Evolutionary conservation across 1,140 invertebrate genomes (phyloP).

Genomic region (Drosophila mayri): DNA sequence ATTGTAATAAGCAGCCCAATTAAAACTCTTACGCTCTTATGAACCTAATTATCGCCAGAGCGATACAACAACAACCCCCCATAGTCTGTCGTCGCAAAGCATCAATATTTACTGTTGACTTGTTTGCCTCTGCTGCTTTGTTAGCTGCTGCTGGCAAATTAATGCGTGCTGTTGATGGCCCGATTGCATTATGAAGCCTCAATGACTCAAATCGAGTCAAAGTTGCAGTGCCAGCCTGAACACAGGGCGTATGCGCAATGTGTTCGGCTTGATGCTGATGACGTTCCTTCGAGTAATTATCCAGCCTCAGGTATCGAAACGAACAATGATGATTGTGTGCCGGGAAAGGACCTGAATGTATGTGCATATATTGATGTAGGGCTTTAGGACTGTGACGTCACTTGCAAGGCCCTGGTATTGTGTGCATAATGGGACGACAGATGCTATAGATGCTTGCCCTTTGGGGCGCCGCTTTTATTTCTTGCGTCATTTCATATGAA

Average conservation of each 20-base stretch:
- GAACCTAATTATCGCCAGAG: constrained; percentile 61
- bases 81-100: constrained; percentile 27
- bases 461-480: constrained; percentile 64
- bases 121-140: constrained; percentile 25
- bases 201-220: constrained; percentile 28
- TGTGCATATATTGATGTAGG: neutral
- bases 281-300: constrained; percentile 63
- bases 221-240: constrained; percentile 5
- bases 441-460: constrained; percentile 57
- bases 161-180: constrained; percentile 54
- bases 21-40: constrained; percentile 75
- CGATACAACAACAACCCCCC: neutral
- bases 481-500: constrained; percentile 78
- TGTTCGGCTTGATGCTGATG: constrained; percentile 26
- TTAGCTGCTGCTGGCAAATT: constrained; percentile 24
- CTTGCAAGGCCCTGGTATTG: constrained; percentile 31
- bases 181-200: constrained; percentile 53
- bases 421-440: constrained; percentile 24
- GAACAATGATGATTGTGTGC: constrained; percentile 15
- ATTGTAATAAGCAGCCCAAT: constrained; percentile 70
- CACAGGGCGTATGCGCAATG: constrained; percentile 60
- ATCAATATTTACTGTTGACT: constrained; percentile 46
- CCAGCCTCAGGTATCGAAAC: constrained; percentile 16
- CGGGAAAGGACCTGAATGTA: neutral
- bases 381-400: constrained; percentile 54